Conservation (phyloP, 2,888 invertebrate species). For the Catocala nupta region DNA sequence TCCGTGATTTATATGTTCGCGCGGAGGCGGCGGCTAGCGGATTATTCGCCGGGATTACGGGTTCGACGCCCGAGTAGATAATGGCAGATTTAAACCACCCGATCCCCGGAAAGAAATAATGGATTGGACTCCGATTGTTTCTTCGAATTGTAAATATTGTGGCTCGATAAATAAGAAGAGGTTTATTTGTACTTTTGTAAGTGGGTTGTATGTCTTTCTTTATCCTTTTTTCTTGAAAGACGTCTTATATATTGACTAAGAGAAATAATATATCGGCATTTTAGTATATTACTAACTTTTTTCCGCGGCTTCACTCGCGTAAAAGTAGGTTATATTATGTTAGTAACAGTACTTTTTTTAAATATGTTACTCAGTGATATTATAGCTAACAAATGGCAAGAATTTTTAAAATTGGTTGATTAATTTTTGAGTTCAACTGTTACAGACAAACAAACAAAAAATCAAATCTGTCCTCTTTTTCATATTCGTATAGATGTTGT, state of each 20-base stretch:
- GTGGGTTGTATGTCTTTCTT: constrained; percentile 5
- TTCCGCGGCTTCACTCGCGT: too few species aligned
- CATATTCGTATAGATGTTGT: too few species aligned
- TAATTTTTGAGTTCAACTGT: too few species aligned
- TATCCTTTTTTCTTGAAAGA: not conserved
- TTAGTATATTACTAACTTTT: too few species aligned
- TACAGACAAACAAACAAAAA: too few species aligned
- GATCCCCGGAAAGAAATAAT: constrained; percentile 50
- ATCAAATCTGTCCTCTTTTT: too few species aligned
- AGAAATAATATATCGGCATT: too few species aligned
- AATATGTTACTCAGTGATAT: too few species aligned
- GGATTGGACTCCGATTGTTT: constrained; percentile 52
- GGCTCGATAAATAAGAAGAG: constrained; percentile 29
- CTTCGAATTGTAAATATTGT: constrained; percentile 39
- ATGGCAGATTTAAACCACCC: constrained; percentile 50
- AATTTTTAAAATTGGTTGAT: too few species aligned
- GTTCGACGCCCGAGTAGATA: constrained; percentile 56
- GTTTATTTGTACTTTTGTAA: constrained; percentile 13
- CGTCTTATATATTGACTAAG: not conserved
- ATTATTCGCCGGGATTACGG: constrained; percentile 53
- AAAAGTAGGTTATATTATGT: not conserved
- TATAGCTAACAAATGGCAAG: too few species aligned
- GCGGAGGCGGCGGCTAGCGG: constrained; percentile 41
- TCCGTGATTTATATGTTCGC: constrained; percentile 56
- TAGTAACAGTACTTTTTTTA: too few species aligned